These are phyloP conservation scores for Nemopilema nomurai DNA, from an alignment of 30 jellyfish, hydroid and myxozoan species.

Conservation along the genomic window DNA sequence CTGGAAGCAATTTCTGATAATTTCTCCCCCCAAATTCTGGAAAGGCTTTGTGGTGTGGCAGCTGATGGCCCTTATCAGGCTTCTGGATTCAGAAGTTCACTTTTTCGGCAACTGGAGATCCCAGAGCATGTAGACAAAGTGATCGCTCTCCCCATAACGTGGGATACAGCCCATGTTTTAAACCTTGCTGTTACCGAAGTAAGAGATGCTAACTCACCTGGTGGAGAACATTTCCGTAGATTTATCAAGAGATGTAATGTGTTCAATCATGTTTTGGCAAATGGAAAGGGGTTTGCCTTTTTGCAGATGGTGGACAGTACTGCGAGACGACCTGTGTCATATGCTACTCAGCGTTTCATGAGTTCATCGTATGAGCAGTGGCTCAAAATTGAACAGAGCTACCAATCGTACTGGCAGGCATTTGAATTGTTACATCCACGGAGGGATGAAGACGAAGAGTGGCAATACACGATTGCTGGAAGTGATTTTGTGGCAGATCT, in stretches of 20 bases:
- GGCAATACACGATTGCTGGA: constrained; percentile 37
- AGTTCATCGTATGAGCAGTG: constrained; percentile 35
- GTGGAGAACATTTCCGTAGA: constrained; percentile 37
- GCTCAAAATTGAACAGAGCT: constrained; percentile 18
- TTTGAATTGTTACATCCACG: constrained; percentile 24
- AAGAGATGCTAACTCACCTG: constrained; percentile 18
- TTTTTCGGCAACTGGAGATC: no score
- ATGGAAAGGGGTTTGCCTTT: constrained; percentile 4
- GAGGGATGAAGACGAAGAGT: constrained; percentile 28
- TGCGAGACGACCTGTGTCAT: constrained; percentile 52
- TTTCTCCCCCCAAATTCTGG: no score
- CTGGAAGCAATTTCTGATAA: no score
- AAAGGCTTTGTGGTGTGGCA: constrained; percentile 55
- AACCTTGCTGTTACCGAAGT: constrained; percentile 20
- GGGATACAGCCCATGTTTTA: constrained; percentile 32
- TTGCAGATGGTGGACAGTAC: constrained; percentile 9
- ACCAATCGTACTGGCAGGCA: constrained; percentile 15
- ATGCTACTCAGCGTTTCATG: constrained; percentile 24
- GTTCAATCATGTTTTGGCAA: constrained; percentile 4
- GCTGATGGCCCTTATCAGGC: constrained; percentile 63
- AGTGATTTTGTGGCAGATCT: constrained; percentile 48
- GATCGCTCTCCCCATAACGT: constrained; percentile 26
- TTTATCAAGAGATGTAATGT: constrained; percentile 1
- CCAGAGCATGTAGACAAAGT: no score
- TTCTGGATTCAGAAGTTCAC: constrained; percentile 38